Evolutionary conservation across 1,140 invertebrate genomes (phyloP).

Genomic region (Drosophila kikkawai): DNA sequence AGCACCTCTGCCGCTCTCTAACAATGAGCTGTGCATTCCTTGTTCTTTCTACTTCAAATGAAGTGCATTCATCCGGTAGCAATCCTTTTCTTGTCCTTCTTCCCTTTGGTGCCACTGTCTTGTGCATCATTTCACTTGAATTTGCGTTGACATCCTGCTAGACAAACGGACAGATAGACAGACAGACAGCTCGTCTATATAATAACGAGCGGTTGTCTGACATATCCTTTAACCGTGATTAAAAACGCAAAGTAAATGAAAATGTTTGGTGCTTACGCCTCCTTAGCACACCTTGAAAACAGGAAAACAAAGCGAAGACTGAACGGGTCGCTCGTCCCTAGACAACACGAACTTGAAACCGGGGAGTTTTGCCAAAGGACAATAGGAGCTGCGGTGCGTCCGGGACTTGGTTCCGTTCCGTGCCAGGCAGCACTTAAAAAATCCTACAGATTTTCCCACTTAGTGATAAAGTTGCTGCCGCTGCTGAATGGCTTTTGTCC

Average conservation of each 20-base stretch:
- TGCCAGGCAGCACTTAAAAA: conserved; percentile 72
- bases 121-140: conserved; percentile 80
- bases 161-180: conserved; percentile 27
- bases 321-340: conserved; percentile 34
- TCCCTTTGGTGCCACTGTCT: conserved; percentile 39
- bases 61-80: conserved; percentile 81
- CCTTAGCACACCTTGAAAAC: conserved; percentile 83
- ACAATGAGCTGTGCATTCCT: conserved; percentile 68
- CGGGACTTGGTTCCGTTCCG: background rate
- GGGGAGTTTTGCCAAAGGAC: conserved; percentile 54
- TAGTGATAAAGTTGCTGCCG: conserved; percentile 74
- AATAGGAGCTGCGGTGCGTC: conserved; percentile 50
- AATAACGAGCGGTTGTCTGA: conserved; percentile 66
- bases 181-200: conserved; percentile 47
- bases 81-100: conserved; percentile 66
- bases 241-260: conserved; percentile 81
- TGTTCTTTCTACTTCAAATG: conserved; percentile 74
- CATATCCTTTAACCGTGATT: conserved; percentile 83
- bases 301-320: conserved; percentile 51
- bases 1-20: conserved; percentile 31
- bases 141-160: conserved; percentile 77
- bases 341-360: conserved; percentile 55
- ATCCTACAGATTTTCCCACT: conserved; percentile 82
- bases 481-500: conserved; percentile 68
- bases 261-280: conserved; percentile 82